Conservation (phyloP, 2,888 invertebrate species). For the Melieria crassipennis region DNA sequence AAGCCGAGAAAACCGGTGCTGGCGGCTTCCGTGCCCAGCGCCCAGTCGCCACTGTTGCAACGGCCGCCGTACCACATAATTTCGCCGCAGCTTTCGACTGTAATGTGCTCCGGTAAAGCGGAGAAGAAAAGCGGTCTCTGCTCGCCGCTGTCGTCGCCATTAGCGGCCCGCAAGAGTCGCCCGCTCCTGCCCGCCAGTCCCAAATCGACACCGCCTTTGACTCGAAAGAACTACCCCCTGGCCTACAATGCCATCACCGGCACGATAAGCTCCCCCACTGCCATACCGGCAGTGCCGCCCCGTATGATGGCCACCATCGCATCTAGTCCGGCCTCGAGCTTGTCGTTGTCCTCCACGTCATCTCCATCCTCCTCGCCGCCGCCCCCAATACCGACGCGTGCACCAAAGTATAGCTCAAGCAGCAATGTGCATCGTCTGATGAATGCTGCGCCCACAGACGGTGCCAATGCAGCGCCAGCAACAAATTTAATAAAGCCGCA, state of each 20-base stretch:
- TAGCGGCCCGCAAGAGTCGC: constrained; percentile 54
- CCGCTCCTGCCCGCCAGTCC: constrained; percentile 53
- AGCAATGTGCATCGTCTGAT: constrained; percentile 44
- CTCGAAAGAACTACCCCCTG: constrained; percentile 55
- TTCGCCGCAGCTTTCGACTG: constrained; percentile 56
- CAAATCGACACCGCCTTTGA: constrained; percentile 57
- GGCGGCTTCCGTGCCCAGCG: constrained; percentile 37
- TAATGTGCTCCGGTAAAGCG: constrained; percentile 53
- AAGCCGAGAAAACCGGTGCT: constrained; percentile 27
- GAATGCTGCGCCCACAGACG: constrained; percentile 41
- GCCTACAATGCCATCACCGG: constrained; percentile 52
- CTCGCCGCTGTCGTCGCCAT: constrained; percentile 58
- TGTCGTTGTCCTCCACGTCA: constrained; percentile 62
- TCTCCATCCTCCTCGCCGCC: constrained; percentile 63
- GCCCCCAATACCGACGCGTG: constrained; percentile 59
- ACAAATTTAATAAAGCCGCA: background rate
- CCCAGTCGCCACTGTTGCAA: constrained; percentile 37
- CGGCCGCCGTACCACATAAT: constrained; percentile 52
- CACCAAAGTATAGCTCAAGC: constrained; percentile 54
- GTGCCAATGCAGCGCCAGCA: background rate
- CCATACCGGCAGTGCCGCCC: constrained; percentile 54
- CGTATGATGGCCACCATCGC: constrained; percentile 53
- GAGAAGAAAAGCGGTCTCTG: constrained; percentile 53
- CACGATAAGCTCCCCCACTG: constrained; percentile 46
- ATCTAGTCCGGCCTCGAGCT: constrained; percentile 59